These are phyloP conservation scores for Merodon equestris DNA, from an alignment of 2,888 invertebrate species.

Conservation along the genomic window DNA sequence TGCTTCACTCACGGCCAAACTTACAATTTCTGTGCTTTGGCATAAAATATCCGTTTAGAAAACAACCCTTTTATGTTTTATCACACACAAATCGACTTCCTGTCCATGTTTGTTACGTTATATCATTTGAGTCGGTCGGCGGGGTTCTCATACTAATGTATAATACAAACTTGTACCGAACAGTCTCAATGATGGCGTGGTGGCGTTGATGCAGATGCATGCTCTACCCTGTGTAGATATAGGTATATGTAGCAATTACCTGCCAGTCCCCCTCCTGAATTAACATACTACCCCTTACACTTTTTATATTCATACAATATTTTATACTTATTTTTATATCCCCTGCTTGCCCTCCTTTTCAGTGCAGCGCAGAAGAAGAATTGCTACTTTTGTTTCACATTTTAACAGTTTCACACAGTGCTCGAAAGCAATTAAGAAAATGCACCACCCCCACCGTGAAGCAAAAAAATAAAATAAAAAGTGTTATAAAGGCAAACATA, in stretches of 20 bases:
- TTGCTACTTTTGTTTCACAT: conserved; percentile 67
- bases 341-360: conserved; percentile 33
- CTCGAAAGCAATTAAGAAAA: conserved; percentile 68
- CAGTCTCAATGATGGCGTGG: too few species aligned
- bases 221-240: too few species aligned
- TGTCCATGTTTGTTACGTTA: conserved; percentile 64
- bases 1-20: conserved; percentile 25
- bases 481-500: conserved; percentile 24
- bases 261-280: conserved; percentile 35
- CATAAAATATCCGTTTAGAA: conserved; percentile 65
- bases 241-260: conserved; percentile 19
- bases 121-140: conserved; percentile 56
- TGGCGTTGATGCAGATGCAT: conserved; percentile 29
- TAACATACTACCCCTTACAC: conserved; percentile 39
- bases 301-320: conserved; percentile 12
- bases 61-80: conserved; percentile 67
- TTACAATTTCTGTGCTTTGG: conserved; percentile 36
- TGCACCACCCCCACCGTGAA: conserved; percentile 50
- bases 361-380: conserved; percentile 57
- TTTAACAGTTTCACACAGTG: conserved; percentile 67
- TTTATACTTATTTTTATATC: conserved; percentile 55
- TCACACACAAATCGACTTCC: conserved; percentile 68
- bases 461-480: conserved; percentile 27
- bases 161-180: conserved; percentile 22
- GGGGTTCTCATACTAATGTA: too few species aligned